Percentiles rank a stretch among this genome's conserved stretches.
phyloP scores from a whole-genome alignment of 2,888 invertebrate species.

The Trissolcus japonicus region DNA sequence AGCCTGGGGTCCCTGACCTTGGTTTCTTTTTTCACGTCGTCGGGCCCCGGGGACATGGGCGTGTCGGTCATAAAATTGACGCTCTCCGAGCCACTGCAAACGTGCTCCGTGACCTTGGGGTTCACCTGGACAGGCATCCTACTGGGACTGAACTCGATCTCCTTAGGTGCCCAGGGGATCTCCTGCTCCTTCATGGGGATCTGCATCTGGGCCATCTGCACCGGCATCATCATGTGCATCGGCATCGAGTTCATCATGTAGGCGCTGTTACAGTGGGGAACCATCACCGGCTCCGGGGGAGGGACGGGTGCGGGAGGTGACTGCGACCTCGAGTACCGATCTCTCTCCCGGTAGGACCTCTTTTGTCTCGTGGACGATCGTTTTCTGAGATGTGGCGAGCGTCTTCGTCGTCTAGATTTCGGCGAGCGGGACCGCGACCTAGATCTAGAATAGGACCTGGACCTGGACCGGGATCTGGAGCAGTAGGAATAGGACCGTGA shows the following conservation, averaged over 20 bases:
- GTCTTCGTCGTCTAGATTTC: not conserved
- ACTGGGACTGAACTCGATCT: conserved; percentile 36
- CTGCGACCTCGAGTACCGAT: not conserved
- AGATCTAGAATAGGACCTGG: conserved; percentile 1
- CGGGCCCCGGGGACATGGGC: conserved; percentile 17
- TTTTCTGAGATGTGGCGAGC: conserved; percentile 2
- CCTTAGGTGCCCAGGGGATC: conserved; percentile 20
- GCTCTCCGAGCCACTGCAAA: not conserved
- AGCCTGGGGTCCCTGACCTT: conserved; percentile 20
- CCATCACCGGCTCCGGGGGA: not conserved
- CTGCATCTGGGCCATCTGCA: conserved; percentile 17
- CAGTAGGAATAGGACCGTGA: conserved; percentile 9
- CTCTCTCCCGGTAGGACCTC: not conserved
- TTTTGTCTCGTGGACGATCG: conserved; percentile 3
- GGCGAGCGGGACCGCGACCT: conserved; percentile 14
- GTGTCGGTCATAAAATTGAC: conserved; percentile 1
- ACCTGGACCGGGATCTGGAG: conserved; percentile 3
- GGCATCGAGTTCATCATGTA: not conserved
- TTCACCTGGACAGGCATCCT: conserved; percentile 21
- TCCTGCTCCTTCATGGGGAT: conserved; percentile 1
- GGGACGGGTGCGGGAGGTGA: not conserved
- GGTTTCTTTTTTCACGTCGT: not conserved
- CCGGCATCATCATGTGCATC: not conserved
- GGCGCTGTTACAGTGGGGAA: conserved; percentile 11
- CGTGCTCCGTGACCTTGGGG: conserved; percentile 1